Conservation (phyloP, 2,797 vertebrate species). For the Enteromius radiatus region DNA sequence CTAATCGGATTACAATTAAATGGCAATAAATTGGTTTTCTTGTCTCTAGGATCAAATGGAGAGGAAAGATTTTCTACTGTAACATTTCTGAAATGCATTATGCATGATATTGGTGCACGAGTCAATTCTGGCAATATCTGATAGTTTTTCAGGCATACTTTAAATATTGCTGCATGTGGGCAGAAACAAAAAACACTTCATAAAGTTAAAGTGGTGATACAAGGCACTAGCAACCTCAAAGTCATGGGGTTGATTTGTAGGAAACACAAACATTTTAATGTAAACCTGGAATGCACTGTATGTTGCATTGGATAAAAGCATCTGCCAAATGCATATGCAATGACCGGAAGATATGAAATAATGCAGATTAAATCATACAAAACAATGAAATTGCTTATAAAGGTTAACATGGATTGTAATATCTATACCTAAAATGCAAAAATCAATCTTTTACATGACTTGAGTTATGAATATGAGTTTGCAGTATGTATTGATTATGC, state of each 20-base stretch:
- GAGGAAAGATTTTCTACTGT: background rate
- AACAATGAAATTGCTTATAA: background rate
- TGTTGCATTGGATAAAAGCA: background rate
- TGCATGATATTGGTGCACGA: background rate
- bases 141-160: background rate
- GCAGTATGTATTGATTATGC: background rate
- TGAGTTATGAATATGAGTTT: background rate
- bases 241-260: background rate
- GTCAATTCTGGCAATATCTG: background rate
- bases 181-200: background rate
- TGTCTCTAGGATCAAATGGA: background rate
- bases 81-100: background rate
- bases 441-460: background rate
- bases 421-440: background rate
- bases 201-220: background rate
- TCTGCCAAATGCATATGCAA: background rate
- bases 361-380: background rate
- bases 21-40: background rate
- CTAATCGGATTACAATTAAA: background rate
- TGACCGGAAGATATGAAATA: background rate
- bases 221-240: background rate
- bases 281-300: background rate
- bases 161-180: background rate
- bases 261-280: background rate
- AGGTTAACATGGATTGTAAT: background rate